These are phyloP conservation scores for Erebia ligea DNA, from an alignment of 2,888 invertebrate genomes.

Conservation along the genomic window DNA sequence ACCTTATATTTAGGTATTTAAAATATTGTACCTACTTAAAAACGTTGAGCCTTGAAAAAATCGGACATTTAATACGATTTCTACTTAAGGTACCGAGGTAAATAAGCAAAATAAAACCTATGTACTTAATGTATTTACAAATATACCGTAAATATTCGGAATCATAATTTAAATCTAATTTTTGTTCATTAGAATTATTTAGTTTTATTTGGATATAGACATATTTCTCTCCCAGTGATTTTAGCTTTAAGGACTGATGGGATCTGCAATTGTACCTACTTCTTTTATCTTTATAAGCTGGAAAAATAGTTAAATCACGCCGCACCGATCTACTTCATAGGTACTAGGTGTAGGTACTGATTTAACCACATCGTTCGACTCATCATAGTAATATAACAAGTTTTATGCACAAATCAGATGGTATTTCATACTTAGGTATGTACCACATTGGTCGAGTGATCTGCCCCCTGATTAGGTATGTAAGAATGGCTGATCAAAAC, in stretches of 20 bases:
- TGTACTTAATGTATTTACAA: conserved; percentile 53
- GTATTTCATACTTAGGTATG: too few relatives aligned
- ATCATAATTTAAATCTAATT: conserved; percentile 42
- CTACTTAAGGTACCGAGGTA: conserved; percentile 28
- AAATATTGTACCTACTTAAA: not conserved
- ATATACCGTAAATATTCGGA: conserved; percentile 51
- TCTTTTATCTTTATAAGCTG: not conserved
- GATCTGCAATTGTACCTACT: conserved; percentile 5
- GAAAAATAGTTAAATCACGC: not conserved
- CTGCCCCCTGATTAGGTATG: too few relatives aligned
- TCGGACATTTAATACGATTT: conserved; percentile 27
- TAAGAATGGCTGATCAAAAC: too few relatives aligned
- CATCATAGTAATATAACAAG: too few relatives aligned
- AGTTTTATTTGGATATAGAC: conserved; percentile 40
- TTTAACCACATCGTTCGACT: too few relatives aligned
- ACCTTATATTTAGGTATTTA: too few relatives aligned
- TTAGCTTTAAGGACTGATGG: conserved; percentile 10
- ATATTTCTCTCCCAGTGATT: conserved; percentile 32
- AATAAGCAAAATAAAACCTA: conserved; percentile 43
- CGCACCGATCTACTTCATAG: not conserved
- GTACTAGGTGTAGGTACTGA: too few relatives aligned
- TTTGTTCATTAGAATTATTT: conserved; percentile 36
- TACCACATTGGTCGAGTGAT: too few relatives aligned
- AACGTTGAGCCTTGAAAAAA: conserved; percentile 16
- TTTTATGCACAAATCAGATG: too few relatives aligned